These are phyloP conservation scores for Nettapus auritus DNA, from an alignment of 2,113 vertebrate genomes.

Conservation along the genomic window DNA sequence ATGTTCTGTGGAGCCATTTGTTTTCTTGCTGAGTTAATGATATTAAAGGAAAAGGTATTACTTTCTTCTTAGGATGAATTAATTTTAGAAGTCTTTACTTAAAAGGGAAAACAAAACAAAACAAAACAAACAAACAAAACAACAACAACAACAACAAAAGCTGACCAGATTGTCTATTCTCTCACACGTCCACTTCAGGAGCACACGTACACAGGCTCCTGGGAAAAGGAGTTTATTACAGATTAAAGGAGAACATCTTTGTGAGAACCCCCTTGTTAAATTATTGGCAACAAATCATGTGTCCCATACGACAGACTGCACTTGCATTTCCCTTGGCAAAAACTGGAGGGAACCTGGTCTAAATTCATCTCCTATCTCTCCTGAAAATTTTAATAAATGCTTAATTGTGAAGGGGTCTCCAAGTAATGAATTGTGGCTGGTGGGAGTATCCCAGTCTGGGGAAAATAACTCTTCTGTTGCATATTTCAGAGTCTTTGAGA, in stretches of 20 bases:
- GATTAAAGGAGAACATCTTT: neutral
- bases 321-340: neutral
- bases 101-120: neutral
- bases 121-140: too few relatives aligned
- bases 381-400: constrained; percentile 24
- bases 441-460: neutral
- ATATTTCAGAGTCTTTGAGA: constrained; percentile 1
- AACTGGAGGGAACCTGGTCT: neutral
- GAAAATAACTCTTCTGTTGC: neutral
- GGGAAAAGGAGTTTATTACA: neutral
- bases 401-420: constrained; percentile 8
- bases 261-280: neutral
- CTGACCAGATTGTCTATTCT: neutral
- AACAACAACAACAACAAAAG: neutral
- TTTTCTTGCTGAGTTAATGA: neutral
- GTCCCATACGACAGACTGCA: neutral
- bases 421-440: neutral
- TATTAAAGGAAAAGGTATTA: neutral
- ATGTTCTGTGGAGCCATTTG: neutral
- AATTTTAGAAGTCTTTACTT: neutral
- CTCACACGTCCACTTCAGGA: neutral
- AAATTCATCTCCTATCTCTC: constrained; percentile 6
- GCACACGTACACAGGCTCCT: neutral
- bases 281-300: neutral
- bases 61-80: neutral